Evolutionary conservation across 2,797 vertebrate species (phyloP), one percentile per base, ranked within the genome.

Genomic region (Lacerta agilis): DNA sequence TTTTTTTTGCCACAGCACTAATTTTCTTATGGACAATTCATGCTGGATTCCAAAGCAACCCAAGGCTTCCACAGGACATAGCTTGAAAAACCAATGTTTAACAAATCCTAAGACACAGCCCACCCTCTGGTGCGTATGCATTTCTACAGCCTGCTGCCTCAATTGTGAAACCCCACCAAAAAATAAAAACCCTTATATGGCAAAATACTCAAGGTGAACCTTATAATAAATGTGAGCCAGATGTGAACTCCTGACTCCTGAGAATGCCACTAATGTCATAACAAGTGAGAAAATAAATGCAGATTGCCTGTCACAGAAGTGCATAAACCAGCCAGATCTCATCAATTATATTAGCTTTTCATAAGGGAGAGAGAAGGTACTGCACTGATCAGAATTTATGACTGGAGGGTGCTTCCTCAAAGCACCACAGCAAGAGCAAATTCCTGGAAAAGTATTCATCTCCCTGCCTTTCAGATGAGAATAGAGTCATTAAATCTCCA

Each of bases 371-470:
- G 15, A 23, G 27, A 6, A 23, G 8, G 1, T 0, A 0, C 0
- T 0, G 15, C 3, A 0, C 55, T 15, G n/a, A 11, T 8, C 13
- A 69, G 61, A 38, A 61, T 36, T n/a, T 0, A 79, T 33, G 77
- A 1, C 0, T 73, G 43, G 64, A 90, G 36, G 81, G 15, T 1
- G 49, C 69, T 77, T 82, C 80, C 71, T 8, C 7, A 27, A 36
- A 11, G 20, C 17, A 0, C 0, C n/a, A n/a, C 41, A 0, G 17
- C 11, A 15, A 8, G 27, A 11, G 8, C 75, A 80, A 64, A 79
- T 0, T 0, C 0, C 61, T 33, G 29, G 0, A 0, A 66, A 3
- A 1, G 8, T 41, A 20, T 0, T 0, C 77, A 43, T 80, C 41
- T 82, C 0, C 71, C 82, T 79, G 45, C 29, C 45, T 15, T 43